Evolutionary conservation across 2,888 invertebrate species (phyloP), one percentile per base, ranked within the genome.

Genomic region (Stratiomys singularior): DNA sequence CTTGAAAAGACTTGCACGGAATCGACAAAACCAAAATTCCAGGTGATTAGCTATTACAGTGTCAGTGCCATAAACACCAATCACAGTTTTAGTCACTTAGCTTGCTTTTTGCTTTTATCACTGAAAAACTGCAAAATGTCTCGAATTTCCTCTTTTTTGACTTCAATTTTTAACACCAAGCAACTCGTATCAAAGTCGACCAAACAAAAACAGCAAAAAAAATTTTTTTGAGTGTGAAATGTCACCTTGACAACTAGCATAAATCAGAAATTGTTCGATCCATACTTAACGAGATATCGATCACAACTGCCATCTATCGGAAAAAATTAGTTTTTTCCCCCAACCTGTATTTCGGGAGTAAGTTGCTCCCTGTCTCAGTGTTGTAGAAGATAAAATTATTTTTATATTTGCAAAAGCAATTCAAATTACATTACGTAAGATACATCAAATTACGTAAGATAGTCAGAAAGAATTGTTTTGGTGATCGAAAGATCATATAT

Each of bases 11-110:
- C 37, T 56, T 1, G 67, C 66, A 77, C 56, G 67, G 44, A 52
- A 77, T 52, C 67, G 28, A 52, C 18, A 23, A 52, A 52, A 56
- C 66, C 25, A 25, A 52, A 4, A 13, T 18, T 52, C 7, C 18
- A 18, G 7, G 52, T 4, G 15, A 5, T 58, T 47, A 1, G 30
- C 44, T 37, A 44, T 60, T 7, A 21, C 76, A 37, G 37, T 60
- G 60, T 76, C 23, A 21, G 66, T 47, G 30, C 25, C 58, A 67
- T 37, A 56, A 56, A 37, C 37, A 67, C 67, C 56, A 30, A 56
- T 52, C 58, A 77, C 77, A 67, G 30, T 58, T 77, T 77, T n/a
- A 56, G 56, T 30, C 30, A 67, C 77, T 56, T 66, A 52, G 0
- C n/a, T 56, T n/a, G 67, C 58, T 44, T 44, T 44, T 44, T 13